Conservation (phyloP, 2,113 vertebrate genomes). For the Fregetta grallaria region DNA sequence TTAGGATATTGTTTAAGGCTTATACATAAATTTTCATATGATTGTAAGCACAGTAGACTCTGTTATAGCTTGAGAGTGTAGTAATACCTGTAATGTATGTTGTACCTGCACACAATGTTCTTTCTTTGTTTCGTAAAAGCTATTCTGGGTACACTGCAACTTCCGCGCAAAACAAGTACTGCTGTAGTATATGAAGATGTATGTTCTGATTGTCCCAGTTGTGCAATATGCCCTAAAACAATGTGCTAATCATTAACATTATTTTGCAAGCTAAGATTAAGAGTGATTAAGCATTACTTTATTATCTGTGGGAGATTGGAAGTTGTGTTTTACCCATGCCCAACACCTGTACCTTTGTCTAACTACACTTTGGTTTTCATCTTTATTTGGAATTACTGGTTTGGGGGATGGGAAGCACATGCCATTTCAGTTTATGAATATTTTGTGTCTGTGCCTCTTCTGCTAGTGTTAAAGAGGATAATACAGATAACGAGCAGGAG, state of each 20-base stretch:
- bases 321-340: constrained; percentile 20
- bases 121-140: not conserved
- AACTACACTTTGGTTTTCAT: not conserved
- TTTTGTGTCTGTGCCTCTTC: constrained; percentile 6
- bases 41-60: not conserved
- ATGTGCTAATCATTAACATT: not conserved
- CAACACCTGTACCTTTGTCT: not conserved
- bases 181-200: not conserved
- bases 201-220: not conserved
- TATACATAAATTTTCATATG: not conserved
- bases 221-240: not conserved
- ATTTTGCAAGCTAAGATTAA: not conserved
- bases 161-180: not conserved
- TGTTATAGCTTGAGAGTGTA: not conserved
- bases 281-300: not conserved
- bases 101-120: not conserved
- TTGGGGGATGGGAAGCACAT: not conserved
- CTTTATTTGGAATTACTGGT: constrained; percentile 21
- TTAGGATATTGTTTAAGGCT: not conserved
- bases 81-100: not conserved
- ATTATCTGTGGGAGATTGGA: not conserved
- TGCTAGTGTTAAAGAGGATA: constrained; percentile 85
- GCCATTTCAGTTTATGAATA: not conserved
- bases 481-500: constrained; percentile 87
- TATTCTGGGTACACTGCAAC: not conserved